Evolutionary conservation across 2,113 vertebrate genomes (phyloP), one percentile per base, ranked within the genome.

Genomic region (Cyphomyrus plagiostoma): DNA sequence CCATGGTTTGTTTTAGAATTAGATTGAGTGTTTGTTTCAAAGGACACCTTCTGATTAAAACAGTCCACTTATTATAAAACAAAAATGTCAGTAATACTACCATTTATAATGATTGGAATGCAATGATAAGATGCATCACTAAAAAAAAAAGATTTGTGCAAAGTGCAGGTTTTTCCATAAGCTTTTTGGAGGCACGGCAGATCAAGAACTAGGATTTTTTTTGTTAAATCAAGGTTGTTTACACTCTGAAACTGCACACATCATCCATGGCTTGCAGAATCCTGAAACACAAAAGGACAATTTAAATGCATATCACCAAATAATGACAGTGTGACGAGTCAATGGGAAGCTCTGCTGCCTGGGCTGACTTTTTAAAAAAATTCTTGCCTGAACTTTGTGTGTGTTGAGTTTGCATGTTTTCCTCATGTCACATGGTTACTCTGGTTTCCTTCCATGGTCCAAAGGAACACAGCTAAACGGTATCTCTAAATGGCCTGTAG

Each of bases 201-300:
- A n/a, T 86, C 52, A n/a, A 90, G 80, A 39, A 66, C 53, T 48
- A 15, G 21, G 23, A 17, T 66, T 56, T 26, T 62, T 26, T 66
- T 66, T 89, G 50, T 56, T 21, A 21, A 56, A 49, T 15, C 5
- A 39, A 26, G 11, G 35, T 58, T 88, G 90, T 90, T 56, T 70
- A 95, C 77, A 91, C 35, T 21, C 21, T 90, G 91, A 80, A 89
- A 45, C 62, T 88, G 89, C 96, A 96, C 88, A 93, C 92, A 0
- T 92, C 89, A 52, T 95, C 93, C 94, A 96, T 95, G 90, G 94
- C 94, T 4, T 48, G 15, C 89, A 90, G 92, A 92, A 96, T 95
- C 88, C 95, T 96, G 92, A 87, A 3, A 83, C 88, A 46, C 6
- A 42, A 17, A 90, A 26, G 21, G 87, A 52, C 35, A 88, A 23